Conservation (phyloP, 2,888 invertebrate species). For the Stenodera caucasica region DNA sequence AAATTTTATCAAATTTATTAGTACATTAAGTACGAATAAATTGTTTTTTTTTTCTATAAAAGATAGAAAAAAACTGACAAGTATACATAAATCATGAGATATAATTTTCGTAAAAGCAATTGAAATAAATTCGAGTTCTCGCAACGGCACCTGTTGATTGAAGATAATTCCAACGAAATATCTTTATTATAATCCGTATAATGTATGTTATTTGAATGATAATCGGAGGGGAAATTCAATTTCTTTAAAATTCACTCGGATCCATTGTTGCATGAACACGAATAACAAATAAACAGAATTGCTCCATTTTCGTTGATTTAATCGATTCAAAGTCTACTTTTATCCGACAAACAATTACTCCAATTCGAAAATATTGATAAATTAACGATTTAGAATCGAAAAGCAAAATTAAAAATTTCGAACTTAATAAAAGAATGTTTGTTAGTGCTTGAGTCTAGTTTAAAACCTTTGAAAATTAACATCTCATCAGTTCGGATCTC, state of each 20-base stretch:
- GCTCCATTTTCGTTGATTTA: too few species aligned
- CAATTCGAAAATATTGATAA: too few species aligned
- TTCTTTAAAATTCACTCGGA: not conserved
- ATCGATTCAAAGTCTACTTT: too few species aligned
- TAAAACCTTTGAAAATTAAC: too few species aligned
- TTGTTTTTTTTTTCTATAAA: slow-evolving; percentile 9
- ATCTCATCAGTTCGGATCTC: too few species aligned
- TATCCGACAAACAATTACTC: too few species aligned
- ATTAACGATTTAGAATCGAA: too few species aligned
- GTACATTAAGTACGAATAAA: slow-evolving; percentile 5
- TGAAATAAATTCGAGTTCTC: slow-evolving; percentile 31
- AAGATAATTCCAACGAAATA: slow-evolving; percentile 23
- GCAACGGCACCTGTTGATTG: slow-evolving; percentile 33
- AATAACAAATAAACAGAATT: not conserved
- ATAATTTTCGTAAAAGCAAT: slow-evolving; percentile 25
- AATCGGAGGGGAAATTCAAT: slow-evolving; percentile 10
- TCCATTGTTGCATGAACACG: not conserved
- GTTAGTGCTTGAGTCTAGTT: too few species aligned
- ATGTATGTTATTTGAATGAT: slow-evolving; percentile 16
- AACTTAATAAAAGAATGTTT: too few species aligned
- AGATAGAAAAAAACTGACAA: slow-evolving; percentile 16
- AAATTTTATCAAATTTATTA: too few species aligned
- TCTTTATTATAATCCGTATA: slow-evolving; percentile 17
- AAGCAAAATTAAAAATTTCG: too few species aligned
- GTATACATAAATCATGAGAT: slow-evolving; percentile 24